Evolutionary conservation across 2,888 invertebrate genomes (phyloP).

Genomic region (Pogonocherus hispidulus): DNA sequence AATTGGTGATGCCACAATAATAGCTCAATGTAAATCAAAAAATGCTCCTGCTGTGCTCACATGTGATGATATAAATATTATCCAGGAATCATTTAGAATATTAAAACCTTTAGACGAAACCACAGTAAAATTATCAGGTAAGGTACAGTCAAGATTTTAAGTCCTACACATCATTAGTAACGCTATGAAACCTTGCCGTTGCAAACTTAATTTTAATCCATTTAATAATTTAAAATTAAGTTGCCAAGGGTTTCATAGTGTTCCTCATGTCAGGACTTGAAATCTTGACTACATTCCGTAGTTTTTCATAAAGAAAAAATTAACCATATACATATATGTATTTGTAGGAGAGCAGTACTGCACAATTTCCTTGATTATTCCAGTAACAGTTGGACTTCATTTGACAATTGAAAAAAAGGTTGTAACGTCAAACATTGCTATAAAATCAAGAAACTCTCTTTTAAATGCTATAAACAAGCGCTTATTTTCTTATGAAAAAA

Average conservation of each 20-base stretch:
- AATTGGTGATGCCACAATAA: conserved; percentile 7
- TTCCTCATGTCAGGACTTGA: too few species aligned
- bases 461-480: neutral
- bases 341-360: neutral
- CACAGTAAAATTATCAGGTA: conserved; percentile 14
- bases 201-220: too few species aligned
- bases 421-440: neutral
- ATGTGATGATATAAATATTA: neutral
- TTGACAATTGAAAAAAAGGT: neutral
- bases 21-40: neutral
- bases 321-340: neutral
- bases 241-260: too few species aligned
- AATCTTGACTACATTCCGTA: too few species aligned
- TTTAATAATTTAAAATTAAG: too few species aligned
- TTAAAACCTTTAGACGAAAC: conserved; percentile 5
- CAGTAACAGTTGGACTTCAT: neutral
- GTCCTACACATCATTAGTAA: too few species aligned
- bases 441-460: neutral
- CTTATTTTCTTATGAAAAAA: neutral
- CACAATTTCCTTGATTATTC: conserved; percentile 3
- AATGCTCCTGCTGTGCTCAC: conserved; percentile 5
- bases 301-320: neutral
- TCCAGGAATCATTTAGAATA: conserved; percentile 7
- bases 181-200: too few species aligned
- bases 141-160: too few species aligned